phyloP scores from a whole-genome alignment of 2,113 vertebrate genomes.

The Vidua chalybeata region DNA sequence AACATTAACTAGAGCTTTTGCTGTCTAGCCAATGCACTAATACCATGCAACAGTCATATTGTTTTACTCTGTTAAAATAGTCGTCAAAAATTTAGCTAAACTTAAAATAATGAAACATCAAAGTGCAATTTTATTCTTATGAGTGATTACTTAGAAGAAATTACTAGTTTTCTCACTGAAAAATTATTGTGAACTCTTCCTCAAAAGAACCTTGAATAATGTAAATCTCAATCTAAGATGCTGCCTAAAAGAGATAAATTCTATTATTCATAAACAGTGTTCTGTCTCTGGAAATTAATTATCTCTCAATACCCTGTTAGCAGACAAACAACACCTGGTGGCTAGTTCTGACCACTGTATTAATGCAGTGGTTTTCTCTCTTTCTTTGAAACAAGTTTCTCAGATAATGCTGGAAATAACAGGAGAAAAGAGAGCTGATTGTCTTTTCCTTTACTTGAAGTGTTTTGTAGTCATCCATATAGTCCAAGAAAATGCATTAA shows the following conservation, averaged over 20 bases:
- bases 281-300: slow-evolving; percentile 9
- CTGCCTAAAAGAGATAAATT: background rate
- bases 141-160: background rate
- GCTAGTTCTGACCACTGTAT: background rate
- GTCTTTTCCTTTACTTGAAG: background rate
- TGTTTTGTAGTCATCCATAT: background rate
- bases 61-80: slow-evolving; percentile 10
- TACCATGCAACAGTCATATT: background rate
- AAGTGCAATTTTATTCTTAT: background rate
- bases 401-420: background rate
- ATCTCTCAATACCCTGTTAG: background rate
- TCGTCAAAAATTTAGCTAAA: background rate
- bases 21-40: background rate
- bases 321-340: background rate
- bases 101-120: background rate
- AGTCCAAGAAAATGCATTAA: background rate
- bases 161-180: background rate
- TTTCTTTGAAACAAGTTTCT: background rate
- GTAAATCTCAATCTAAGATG: slow-evolving; percentile 15
- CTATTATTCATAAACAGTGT: slow-evolving; percentile 32
- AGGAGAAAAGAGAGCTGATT: background rate
- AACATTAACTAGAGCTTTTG: slow-evolving; percentile 23
- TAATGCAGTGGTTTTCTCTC: background rate
- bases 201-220: slow-evolving; percentile 18
- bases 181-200: background rate